These are phyloP conservation scores for Ceratina australensis DNA, from an alignment of 1,140 invertebrate species.

Conservation along the genomic window DNA sequence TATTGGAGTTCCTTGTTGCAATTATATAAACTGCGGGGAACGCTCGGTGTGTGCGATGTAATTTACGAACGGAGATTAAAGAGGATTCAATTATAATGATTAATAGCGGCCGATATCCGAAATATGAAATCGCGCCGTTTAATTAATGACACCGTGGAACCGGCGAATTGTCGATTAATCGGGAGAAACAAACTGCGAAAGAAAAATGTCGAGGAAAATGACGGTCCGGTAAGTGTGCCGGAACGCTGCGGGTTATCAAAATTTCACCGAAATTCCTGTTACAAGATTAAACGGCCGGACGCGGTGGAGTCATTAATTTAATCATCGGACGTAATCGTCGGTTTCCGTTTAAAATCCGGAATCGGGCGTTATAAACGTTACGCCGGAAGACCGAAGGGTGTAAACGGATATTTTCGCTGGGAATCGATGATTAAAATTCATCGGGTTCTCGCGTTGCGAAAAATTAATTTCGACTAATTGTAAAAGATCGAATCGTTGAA, in stretches of 20 bases:
- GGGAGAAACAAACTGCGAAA: not conserved
- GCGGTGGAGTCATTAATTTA: constrained; percentile 17
- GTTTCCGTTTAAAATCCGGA: constrained; percentile 22
- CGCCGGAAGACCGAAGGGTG: not conserved
- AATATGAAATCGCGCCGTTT: not conserved
- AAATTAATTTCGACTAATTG: not conserved
- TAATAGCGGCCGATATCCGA: not conserved
- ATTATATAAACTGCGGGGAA: not conserved
- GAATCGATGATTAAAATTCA: constrained; percentile 15
- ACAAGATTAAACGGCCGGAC: constrained; percentile 14
- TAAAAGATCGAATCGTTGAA: too few species aligned
- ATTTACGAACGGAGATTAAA: constrained; percentile 1
- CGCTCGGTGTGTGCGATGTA: not conserved
- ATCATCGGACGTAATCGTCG: constrained; percentile 25
- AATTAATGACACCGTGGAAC: not conserved
- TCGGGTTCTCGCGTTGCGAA: not conserved
- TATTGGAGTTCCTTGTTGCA: not conserved
- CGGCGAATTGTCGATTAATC: too few species aligned
- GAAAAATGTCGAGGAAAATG: not conserved
- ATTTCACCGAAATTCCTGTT: not conserved
- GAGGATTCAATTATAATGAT: constrained; percentile 4
- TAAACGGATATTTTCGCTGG: too few species aligned
- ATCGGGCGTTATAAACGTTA: constrained; percentile 7
- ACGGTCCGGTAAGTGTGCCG: not conserved
- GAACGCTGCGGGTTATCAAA: not conserved